A percentile compares a stretch with the other conserved stretches of the same genome.
These are phyloP conservation scores for Dendrolimus punctatus DNA, from an alignment of 1,140 invertebrate genomes.

Conservation along the genomic window DNA sequence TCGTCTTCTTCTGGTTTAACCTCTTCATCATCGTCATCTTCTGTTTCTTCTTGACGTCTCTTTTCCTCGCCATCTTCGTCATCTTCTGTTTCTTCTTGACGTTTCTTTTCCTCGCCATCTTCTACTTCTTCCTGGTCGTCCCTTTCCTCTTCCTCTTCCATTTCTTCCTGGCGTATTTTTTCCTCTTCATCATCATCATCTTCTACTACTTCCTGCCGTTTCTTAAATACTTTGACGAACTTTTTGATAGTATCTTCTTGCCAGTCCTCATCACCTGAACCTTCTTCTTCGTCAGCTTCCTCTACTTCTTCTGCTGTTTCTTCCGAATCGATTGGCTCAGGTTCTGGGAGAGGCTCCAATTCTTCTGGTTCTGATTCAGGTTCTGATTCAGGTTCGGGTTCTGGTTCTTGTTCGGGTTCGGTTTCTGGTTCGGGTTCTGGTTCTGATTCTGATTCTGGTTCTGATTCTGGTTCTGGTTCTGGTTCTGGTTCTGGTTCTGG, in stretches of 20 bases:
- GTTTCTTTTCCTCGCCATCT: neutral
- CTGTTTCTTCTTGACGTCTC: conserved; percentile 5
- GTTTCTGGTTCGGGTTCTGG: conserved; percentile 5
- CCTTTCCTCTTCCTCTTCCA: conserved; percentile 1
- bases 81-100: conserved; percentile 5
- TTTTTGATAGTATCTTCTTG: conserved; percentile 20
- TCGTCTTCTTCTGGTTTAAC: conserved; percentile 3
- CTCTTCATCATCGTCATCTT: conserved; percentile 12
- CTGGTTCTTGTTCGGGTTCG: conserved; percentile 2
- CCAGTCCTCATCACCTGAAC: conserved; percentile 25
- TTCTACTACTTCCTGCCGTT: conserved; percentile 8
- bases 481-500: conserved; percentile 8
- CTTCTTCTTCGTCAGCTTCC: conserved; percentile 16
- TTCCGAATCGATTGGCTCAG: conserved; percentile 4
- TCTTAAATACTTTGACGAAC: conserved; percentile 14
- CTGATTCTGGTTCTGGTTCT: neutral
- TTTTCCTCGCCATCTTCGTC: conserved; percentile 14
- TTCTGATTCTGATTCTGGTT: conserved; percentile 4
- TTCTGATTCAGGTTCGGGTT: conserved; percentile 4
- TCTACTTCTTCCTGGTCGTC: neutral
- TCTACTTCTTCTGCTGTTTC: conserved; percentile 4
- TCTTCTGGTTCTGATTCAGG: conserved; percentile 4
- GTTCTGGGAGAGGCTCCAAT: neutral
- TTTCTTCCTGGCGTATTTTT: conserved; percentile 6
- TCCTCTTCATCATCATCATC: conserved; percentile 4